Conservation (phyloP, 2,797 vertebrate species). For the Anguilla obscura region DNA sequence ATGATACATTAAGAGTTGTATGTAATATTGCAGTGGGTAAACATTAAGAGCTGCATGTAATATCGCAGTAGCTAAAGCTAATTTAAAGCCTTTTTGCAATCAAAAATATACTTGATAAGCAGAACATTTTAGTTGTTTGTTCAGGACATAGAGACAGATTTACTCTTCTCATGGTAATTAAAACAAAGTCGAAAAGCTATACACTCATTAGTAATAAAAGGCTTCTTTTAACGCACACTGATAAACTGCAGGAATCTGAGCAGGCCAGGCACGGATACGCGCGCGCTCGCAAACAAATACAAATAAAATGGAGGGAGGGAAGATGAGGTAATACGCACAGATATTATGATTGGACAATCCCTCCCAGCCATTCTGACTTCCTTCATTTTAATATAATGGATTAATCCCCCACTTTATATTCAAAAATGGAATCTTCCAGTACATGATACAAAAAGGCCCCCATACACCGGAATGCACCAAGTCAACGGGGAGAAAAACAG, state of each 20-base stretch:
- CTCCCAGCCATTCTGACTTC: not conserved
- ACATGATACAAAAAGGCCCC: not conserved
- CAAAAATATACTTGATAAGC: not conserved
- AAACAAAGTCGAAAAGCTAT: not conserved
- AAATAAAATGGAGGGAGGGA: not conserved
- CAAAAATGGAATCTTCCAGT: constrained; percentile 38
- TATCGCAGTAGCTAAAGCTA: not conserved
- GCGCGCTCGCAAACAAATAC: not conserved
- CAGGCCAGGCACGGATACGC: not conserved
- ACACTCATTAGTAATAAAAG: not conserved
- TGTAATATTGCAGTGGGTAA: too few relatives aligned
- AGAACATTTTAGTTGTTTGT: too few relatives aligned
- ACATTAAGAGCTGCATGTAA: too few relatives aligned
- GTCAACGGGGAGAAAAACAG: not conserved
- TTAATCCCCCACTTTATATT: constrained; percentile 35
- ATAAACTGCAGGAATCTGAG: not conserved
- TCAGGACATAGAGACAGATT: not conserved
- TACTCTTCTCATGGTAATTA: not conserved
- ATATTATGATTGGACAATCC: not conserved
- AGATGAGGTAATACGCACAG: not conserved
- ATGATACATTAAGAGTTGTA: too few relatives aligned
- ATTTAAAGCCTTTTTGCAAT: not conserved
- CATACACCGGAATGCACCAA: not conserved
- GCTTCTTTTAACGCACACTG: not conserved
- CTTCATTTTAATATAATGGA: constrained; percentile 15